phyloP scores from a whole-genome alignment of 2,888 invertebrate genomes.

The Elmis aenea region DNA sequence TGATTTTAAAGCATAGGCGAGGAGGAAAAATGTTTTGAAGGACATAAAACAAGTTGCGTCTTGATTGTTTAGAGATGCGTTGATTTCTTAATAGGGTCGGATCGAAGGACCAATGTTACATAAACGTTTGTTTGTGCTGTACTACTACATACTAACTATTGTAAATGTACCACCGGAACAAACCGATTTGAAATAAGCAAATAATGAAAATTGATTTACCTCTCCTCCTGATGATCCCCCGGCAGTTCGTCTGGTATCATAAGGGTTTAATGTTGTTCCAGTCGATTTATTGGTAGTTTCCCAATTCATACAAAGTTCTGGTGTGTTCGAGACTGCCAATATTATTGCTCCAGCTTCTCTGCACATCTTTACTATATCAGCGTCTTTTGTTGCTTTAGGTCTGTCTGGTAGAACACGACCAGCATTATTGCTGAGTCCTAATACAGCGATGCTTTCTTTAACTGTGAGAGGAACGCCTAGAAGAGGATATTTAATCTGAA shows the following conservation, averaged over 20 bases:
- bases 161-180: too few species aligned
- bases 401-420: conserved; percentile 55
- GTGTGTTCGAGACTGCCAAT: conserved; percentile 77
- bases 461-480: conserved; percentile 82
- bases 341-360: conserved; percentile 73
- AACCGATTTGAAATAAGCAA: too few species aligned
- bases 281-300: conserved; percentile 76
- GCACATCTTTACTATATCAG: conserved; percentile 59
- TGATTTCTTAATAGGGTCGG: too few species aligned
- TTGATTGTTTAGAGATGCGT: too few species aligned
- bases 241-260: conserved; percentile 64
- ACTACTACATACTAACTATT: too few species aligned
- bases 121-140: too few species aligned
- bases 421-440: conserved; percentile 68
- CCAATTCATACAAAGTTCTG: conserved; percentile 84
- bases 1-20: too few species aligned
- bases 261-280: conserved; percentile 80
- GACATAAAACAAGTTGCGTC: too few species aligned
- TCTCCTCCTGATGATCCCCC: conserved; percentile 92
- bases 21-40: too few species aligned
- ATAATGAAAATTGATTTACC: too few species aligned
- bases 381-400: conserved; percentile 58
- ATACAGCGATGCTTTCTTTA: conserved; percentile 75
- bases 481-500: too few species aligned
- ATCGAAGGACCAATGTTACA: too few species aligned